Percentiles rank a stretch among this genome's conserved stretches.
These are phyloP conservation scores for Masnerella sp. DNA, from an alignment of 2,888 invertebrate species.

Conservation along the genomic window DNA sequence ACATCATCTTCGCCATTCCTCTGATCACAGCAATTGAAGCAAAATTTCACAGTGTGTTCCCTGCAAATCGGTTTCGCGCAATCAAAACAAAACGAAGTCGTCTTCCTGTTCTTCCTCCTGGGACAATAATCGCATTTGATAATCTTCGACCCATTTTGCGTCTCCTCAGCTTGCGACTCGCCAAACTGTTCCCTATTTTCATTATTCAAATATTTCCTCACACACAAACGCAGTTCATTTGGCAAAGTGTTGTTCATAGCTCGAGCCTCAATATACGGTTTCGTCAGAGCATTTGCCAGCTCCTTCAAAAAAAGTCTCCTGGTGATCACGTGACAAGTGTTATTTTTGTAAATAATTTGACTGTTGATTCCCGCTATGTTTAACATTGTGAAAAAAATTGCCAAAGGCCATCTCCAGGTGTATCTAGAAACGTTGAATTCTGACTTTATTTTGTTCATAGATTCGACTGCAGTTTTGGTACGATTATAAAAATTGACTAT, in stretches of 20 bases:
- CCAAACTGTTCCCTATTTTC: slow-evolving; percentile 22
- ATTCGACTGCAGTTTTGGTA: slow-evolving; percentile 12
- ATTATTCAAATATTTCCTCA: slow-evolving; percentile 33
- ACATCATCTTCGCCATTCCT: slow-evolving; percentile 7
- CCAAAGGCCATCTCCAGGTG: slow-evolving; percentile 34
- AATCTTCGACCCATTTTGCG: slow-evolving; percentile 20
- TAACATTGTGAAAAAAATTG: slow-evolving; percentile 26
- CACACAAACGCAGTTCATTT: slow-evolving; percentile 30
- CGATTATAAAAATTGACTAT: slow-evolving; percentile 27
- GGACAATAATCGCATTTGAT: slow-evolving; percentile 41
- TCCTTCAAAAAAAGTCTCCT: slow-evolving; percentile 34
- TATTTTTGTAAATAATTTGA: slow-evolving; percentile 34
- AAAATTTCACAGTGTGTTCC: slow-evolving; percentile 41
- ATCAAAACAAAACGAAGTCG: slow-evolving; percentile 22
- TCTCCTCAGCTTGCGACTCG: slow-evolving; percentile 6
- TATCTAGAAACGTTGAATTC: slow-evolving; percentile 34
- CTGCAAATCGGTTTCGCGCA: slow-evolving; percentile 42
- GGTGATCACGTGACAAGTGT: slow-evolving; percentile 3
- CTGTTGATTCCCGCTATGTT: slow-evolving; percentile 42
- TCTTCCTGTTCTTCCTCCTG: slow-evolving; percentile 33
- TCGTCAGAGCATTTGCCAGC: slow-evolving; percentile 23
- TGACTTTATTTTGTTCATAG: slow-evolving; percentile 15
- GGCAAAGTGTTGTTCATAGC: slow-evolving; percentile 24
- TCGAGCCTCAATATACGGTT: slow-evolving; percentile 23
- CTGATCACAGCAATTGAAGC: slow-evolving; percentile 31